Base-by-base conservation (phyloP, 1,140 invertebrate genomes). In the Drosophila bocki region DNA sequence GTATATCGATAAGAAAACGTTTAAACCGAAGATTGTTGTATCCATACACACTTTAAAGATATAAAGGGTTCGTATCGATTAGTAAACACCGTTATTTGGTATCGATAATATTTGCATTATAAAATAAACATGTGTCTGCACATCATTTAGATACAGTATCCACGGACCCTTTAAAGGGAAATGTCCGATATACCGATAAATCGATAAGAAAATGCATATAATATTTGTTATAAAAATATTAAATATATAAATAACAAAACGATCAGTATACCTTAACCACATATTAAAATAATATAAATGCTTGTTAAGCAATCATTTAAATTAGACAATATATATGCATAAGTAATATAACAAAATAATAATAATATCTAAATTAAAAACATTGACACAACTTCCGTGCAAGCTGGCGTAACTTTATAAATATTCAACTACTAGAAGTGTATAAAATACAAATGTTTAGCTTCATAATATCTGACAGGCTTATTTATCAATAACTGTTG, bases 141-240 rank as follows among this genome's bases (percentile, higher is more conserved):
- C 33, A 59, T 17, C 22, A 56, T 82, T 74, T 78, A 74, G 67
- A 80, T 80, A 70, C 41, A 11, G 39, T 75, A 81, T 81, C 64
- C 65, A 19, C 33, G 45, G 32, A 48, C 56, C 44, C 22, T 5
- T 26, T 15, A 11, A 44, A 17, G 41, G 39, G 7, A n/a, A 41
- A 41, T 7, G 15, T 7, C 15, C 15, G 15, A 41, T 41, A n/a
- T n/a, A 0, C 7, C 26, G 6, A 6, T 29, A 29, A 29, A 29
- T 29, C 26, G 5, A 6, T 29, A 29, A 29, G 5, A 0, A 6
- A 6, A 29, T 29, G 1, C 22, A 5, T 6, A 4, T 26, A 26
- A 26, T 7, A 29, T 29, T 6, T 29, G 0, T 29, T 29, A 29
- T 29, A 29, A 29, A 29, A 29, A 6, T 6, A 6, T 29, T 29